Evolutionary conservation across 2,888 invertebrate genomes (phyloP).

Genomic region (Mythimna albipuncta): DNA sequence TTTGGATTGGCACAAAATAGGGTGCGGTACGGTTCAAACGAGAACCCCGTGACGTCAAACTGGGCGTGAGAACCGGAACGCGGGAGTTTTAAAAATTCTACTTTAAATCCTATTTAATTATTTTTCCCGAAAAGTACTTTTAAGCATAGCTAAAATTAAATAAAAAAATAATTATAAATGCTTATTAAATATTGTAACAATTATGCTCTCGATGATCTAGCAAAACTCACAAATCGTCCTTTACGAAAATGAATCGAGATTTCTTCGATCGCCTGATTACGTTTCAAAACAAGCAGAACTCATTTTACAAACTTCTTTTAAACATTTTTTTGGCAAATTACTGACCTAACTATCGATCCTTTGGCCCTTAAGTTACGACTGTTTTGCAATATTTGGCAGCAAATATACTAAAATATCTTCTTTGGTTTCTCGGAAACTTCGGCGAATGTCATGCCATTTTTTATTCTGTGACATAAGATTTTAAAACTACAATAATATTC

Average conservation of each 20-base stretch:
- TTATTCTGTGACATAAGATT: too few species aligned
- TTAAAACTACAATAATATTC: too few species aligned
- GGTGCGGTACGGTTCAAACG: constrained; percentile 87
- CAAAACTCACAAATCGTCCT: constrained; percentile 25
- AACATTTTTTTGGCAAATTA: background rate
- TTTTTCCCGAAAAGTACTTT: constrained; percentile 1
- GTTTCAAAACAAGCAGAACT: constrained; percentile 44
- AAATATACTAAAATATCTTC: too few species aligned
- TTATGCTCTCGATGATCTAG: background rate
- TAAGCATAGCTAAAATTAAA: background rate
- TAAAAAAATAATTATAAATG: background rate
- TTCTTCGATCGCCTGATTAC: constrained; percentile 57
- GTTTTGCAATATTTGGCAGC: too few species aligned
- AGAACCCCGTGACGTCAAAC: constrained; percentile 91
- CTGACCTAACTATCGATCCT: background rate
- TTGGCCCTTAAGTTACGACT: too few species aligned
- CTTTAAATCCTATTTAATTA: background rate
- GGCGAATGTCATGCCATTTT: too few species aligned
- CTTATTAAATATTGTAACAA: background rate
- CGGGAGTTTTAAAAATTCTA: constrained; percentile 74
- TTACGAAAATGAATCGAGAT: constrained; percentile 46
- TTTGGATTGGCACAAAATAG: constrained; percentile 75
- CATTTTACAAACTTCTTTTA: background rate
- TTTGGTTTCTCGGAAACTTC: too few species aligned
- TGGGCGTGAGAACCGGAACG: constrained; percentile 86